A percentile compares a stretch with the other conserved stretches of the same genome.
Conservation (phyloP, 2,888 invertebrate genomes). For the Drosophila tripunctata region DNA sequence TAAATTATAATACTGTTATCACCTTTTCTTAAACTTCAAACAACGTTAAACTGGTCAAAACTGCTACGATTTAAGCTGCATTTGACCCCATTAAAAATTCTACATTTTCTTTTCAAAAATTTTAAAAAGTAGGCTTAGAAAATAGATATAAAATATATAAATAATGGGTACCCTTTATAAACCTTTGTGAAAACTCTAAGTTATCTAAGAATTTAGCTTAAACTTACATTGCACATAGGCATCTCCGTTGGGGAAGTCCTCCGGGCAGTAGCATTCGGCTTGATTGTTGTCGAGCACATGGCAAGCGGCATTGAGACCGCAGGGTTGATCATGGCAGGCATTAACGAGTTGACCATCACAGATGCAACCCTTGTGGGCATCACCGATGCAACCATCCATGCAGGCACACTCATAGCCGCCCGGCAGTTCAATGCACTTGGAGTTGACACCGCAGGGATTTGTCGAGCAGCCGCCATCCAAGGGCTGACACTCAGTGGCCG, state of each 20-base stretch:
- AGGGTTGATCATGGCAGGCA: conserved; percentile 91
- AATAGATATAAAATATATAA: too few species aligned
- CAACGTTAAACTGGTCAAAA: too few species aligned
- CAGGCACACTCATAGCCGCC: conserved; percentile 93
- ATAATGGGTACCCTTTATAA: too few species aligned
- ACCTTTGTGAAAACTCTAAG: too few species aligned
- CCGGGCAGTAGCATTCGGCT: conserved; percentile 93
- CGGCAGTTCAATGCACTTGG: conserved; percentile 91
- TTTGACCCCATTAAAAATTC: too few species aligned
- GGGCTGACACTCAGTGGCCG: conserved; percentile 88
- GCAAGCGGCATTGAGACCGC: conserved; percentile 93
- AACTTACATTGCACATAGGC: conserved; percentile 94
- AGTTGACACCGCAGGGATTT: conserved; percentile 93
- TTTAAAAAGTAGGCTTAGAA: too few species aligned
- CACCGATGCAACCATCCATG: conserved; percentile 91
- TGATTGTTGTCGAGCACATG: conserved; percentile 88
- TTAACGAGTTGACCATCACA: conserved; percentile 89
- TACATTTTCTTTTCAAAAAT: too few species aligned
- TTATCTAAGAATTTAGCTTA: too few species aligned
- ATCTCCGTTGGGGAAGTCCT: conserved; percentile 92
- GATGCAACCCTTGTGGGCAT: conserved; percentile 91
- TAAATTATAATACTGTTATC: too few species aligned
- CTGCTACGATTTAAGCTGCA: too few species aligned
- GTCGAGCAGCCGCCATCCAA: conserved; percentile 89
- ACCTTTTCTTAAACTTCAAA: too few species aligned